Base-by-base conservation (phyloP, 2,888 invertebrate genomes). In the Gymnosoma rotundatum region DNA sequence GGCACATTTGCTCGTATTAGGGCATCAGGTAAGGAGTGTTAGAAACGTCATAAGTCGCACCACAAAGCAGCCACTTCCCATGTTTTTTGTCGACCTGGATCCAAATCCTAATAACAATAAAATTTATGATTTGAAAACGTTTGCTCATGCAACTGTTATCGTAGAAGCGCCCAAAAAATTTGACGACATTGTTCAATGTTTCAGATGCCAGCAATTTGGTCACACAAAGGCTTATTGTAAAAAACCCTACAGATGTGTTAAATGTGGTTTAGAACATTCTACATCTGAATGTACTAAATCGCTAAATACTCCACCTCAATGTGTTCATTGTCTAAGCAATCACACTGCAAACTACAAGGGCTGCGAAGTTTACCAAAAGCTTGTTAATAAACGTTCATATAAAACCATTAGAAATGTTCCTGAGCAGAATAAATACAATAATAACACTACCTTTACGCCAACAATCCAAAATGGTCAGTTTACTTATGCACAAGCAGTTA, bases 181-280 rank as follows among this genome's bases (percentile, higher is more conserved):
- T 16, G 63, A 75, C 32, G 56, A 48, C 42, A 16, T 64, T n/a
- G 21, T 64, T 9, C 21, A 64, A 64, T 64, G 64, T 48, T 16
- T 32, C 12, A n/a, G 73, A 14, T 74, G 73, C 20, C 63, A 52
- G 60, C 32, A 74, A 21, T 72, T 74, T 50, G 74, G 63, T 3
- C 64, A 75, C 50, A 64, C 75, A n/a, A 75, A 66, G 48, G 18
- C 73, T 14, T 42, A 60, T 42, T 58, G 72, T 20, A 16, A 16
- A 63, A 74, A 66, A 50, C 20, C 50, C 3, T 50, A 21, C 12
- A 61, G 45, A 52, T 76, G 76, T 36, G 60, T 67, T 38, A 76
- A 76, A 76, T 76, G 67, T 67, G 60, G 45, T 18, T 38, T 60
- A 36, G 60, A 45, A 36, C 67, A 56, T 32, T 50, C 25, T 9